Percentiles rank a stretch among this genome's conserved stretches.
Conservation (phyloP, 2,113 vertebrate species). For the Atractosteus spatula region DNA sequence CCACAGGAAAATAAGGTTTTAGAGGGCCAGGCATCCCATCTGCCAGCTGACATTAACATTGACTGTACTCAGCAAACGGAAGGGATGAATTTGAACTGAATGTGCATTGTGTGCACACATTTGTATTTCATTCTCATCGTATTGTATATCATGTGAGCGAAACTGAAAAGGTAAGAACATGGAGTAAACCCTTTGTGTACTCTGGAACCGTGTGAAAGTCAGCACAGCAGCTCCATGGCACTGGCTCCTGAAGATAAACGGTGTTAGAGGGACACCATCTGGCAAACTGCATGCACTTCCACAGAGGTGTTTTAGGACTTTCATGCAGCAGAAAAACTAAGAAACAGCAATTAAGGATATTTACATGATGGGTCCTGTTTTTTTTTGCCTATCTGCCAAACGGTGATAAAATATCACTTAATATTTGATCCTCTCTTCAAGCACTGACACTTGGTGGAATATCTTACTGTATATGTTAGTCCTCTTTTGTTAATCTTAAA, state of each 20-base stretch:
- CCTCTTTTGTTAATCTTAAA: too few species aligned
- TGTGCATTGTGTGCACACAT: background rate
- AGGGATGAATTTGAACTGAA: background rate
- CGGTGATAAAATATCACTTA: too few species aligned
- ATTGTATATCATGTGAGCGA: background rate
- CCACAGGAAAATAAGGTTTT: constrained; percentile 31
- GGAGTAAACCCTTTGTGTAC: constrained; percentile 2
- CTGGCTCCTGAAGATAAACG: background rate
- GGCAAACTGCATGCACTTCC: constrained; percentile 18
- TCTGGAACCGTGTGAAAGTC: background rate
- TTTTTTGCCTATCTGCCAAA: too few species aligned
- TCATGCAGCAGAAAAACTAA: constrained; percentile 1
- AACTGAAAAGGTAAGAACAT: background rate
- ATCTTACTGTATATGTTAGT: too few species aligned
- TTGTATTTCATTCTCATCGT: background rate
- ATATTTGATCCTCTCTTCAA: too few species aligned
- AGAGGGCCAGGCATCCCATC: constrained; percentile 1
- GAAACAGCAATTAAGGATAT: too few species aligned
- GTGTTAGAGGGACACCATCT: constrained; percentile 38
- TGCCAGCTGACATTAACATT: constrained; percentile 28
- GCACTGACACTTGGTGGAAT: too few species aligned
- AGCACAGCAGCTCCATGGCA: background rate
- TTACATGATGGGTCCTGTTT: too few species aligned
- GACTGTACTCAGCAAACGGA: constrained; percentile 25
- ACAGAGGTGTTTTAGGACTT: background rate